Percentiles rank a stretch among this genome's conserved stretches.
Conservation (phyloP, 2,888 invertebrate species). For the Drosophila mettleri region DNA sequence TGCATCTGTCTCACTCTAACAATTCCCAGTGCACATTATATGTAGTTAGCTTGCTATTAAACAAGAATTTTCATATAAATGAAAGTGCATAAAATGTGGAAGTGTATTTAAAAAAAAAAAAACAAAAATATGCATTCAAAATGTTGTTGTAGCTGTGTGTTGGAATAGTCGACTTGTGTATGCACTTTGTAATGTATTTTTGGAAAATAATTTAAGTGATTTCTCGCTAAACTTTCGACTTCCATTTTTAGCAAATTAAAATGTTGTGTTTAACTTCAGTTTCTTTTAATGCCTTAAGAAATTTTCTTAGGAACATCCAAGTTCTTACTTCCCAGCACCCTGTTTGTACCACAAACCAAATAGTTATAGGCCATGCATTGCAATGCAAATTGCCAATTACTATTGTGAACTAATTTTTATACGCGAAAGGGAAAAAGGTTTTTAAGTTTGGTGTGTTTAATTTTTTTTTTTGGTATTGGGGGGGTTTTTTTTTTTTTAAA, state of each 20-base stretch:
- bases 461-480: slow-evolving; percentile 3
- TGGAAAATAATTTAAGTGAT: not conserved
- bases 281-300: not conserved
- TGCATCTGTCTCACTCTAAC: not conserved
- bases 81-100: slow-evolving; percentile 15
- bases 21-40: not conserved
- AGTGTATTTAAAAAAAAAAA: no score
- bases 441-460: no score
- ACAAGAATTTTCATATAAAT: slow-evolving; percentile 53
- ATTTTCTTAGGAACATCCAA: not conserved
- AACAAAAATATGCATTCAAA: slow-evolving; percentile 44
- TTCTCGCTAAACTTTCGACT: not conserved
- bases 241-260: not conserved
- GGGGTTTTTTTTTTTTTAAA: no score
- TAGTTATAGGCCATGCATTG: slow-evolving; percentile 12
- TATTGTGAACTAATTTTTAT: slow-evolving; percentile 40
- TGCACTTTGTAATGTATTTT: not conserved
- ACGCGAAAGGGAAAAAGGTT: no score
- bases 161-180: not conserved
- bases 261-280: not conserved
- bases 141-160: no score
- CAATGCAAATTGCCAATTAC: slow-evolving; percentile 63
- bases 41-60: slow-evolving; percentile 16
- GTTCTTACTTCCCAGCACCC: not conserved
- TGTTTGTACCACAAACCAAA: not conserved